A percentile compares a stretch with the other conserved stretches of the same genome.
Conservation (phyloP, 1,140 invertebrate genomes). For the Ooceraea biroi region DNA sequence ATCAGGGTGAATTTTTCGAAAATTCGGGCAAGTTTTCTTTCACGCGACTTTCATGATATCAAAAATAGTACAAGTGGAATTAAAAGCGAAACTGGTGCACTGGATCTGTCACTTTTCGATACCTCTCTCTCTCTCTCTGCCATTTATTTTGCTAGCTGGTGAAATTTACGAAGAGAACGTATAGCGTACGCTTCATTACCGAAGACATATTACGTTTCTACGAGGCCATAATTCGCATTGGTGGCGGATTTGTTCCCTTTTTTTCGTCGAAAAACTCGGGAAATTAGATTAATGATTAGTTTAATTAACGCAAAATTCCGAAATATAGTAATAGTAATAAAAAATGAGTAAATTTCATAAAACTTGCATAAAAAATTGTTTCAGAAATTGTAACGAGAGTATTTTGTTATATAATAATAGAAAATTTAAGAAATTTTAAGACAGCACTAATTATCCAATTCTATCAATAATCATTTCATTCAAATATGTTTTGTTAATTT, state of each 20-base stretch:
- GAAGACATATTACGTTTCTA: not conserved
- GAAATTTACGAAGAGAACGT: slow-evolving; percentile 12
- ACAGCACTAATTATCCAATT: no score
- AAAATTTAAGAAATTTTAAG: no score
- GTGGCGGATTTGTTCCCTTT: not conserved
- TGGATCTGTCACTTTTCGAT: not conserved
- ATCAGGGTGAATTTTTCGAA: not conserved
- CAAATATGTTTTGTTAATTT: not conserved
- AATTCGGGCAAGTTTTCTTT: not conserved
- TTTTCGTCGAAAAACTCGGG: not conserved
- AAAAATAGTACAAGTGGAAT: not conserved
- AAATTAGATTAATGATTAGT: not conserved
- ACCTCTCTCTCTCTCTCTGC: not conserved
- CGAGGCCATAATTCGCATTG: not conserved
- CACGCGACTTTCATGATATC: not conserved
- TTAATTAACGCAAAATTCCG: not conserved
- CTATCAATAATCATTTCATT: no score
- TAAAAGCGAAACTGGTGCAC: slow-evolving; percentile 11
- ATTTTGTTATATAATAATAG: no score
- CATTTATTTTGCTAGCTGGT: not conserved
- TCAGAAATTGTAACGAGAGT: no score
- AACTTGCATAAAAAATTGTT: no score
- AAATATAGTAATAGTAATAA: not conserved
- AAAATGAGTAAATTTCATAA: not conserved
- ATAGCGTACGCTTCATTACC: not conserved